These are phyloP conservation scores for Tragulus kanchil DNA, from an alignment of 2,113 vertebrate species.

Conservation along the genomic window DNA sequence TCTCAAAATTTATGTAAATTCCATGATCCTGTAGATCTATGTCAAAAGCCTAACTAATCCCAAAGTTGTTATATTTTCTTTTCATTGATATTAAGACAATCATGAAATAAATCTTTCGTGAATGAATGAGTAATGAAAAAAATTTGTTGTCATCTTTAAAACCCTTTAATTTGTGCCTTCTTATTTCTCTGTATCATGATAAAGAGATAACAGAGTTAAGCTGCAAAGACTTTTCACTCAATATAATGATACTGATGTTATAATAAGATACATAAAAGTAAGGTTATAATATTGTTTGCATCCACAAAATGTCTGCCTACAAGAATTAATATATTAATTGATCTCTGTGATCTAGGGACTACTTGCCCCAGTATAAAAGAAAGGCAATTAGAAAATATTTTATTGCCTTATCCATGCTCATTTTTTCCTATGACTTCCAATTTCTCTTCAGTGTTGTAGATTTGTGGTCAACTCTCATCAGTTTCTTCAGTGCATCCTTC, in stretches of 20 bases:
- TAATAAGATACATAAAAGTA: background rate
- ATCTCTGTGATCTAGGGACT: background rate
- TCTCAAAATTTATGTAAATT: background rate
- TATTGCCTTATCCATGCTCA: background rate
- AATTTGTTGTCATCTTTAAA: background rate
- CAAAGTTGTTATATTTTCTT: background rate
- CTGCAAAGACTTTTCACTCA: background rate
- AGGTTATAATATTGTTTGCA: background rate
- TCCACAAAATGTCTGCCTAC: background rate
- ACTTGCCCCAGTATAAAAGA: background rate
- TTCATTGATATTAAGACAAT: background rate
- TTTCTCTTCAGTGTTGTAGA: background rate
- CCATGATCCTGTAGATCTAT: background rate
- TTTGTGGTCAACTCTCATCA: background rate
- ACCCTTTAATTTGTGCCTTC: background rate
- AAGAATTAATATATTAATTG: background rate
- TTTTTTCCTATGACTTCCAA: background rate
- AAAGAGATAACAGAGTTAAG: background rate
- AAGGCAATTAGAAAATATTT: background rate
- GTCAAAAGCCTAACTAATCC: background rate
- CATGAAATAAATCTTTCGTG: background rate
- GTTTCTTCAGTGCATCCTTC: slow-evolving; percentile 58
- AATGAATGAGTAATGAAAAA: background rate
- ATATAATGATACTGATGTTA: background rate
- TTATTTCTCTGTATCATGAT: background rate